These are phyloP conservation scores for Pteropus rufus DNA, from an alignment of 2,797 vertebrate genomes.

Conservation along the genomic window DNA sequence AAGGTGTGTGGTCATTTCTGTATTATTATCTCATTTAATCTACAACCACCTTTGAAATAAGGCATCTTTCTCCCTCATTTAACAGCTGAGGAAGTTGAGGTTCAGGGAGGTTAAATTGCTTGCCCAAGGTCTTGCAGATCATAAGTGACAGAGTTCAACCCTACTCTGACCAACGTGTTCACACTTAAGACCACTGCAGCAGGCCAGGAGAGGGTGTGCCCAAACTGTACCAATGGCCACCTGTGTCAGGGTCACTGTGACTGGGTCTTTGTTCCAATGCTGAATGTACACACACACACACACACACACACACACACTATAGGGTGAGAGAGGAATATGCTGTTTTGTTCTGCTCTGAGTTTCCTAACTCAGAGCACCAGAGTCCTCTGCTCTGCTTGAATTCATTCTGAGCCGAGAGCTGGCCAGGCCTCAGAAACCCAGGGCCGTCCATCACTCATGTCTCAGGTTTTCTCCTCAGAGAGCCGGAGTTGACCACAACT, in stretches of 20 bases:
- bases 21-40: background rate
- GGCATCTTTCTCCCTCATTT: background rate
- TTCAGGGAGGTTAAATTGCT: background rate
- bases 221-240: background rate
- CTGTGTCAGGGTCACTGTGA: background rate
- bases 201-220: background rate
- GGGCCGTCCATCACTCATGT: conserved; percentile 47
- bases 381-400: background rate
- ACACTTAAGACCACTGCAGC: background rate
- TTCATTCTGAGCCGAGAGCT: background rate
- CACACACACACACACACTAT: background rate
- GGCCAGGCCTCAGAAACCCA: conserved; percentile 31
- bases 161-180: background rate
- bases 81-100: background rate
- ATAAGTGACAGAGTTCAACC: background rate
- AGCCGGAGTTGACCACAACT: conserved; percentile 62
- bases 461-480: conserved; percentile 58
- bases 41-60: background rate
- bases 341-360: background rate
- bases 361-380: background rate
- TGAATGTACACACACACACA: too few species aligned
- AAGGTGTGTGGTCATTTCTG: background rate
- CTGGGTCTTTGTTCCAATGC: background rate
- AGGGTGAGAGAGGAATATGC: background rate
- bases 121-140: background rate